These are phyloP conservation scores for Stratiomys singularior DNA, from an alignment of 2,888 invertebrate genomes.

Conservation along the genomic window DNA sequence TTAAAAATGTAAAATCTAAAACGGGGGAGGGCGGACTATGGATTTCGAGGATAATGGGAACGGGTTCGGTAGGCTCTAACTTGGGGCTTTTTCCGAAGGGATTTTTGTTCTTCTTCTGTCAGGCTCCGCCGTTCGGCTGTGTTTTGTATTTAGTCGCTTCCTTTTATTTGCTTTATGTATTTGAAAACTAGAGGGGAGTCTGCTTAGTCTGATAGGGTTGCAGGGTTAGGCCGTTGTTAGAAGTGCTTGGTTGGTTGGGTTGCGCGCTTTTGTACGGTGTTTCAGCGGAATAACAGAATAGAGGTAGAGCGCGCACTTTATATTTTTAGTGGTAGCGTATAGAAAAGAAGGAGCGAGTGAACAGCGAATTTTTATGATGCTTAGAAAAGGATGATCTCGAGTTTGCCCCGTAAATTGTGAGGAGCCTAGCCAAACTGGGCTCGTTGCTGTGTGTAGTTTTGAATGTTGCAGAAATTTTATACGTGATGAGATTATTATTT, in stretches of 20 bases:
- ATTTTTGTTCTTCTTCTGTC: conserved; percentile 42
- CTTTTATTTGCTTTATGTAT: conserved; percentile 47
- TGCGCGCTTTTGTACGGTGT: conserved; percentile 25
- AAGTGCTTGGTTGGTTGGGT: conserved; percentile 38
- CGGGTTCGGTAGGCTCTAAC: conserved; percentile 21
- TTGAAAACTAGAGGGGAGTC: conserved; percentile 47
- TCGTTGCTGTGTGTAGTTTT: conserved; percentile 41
- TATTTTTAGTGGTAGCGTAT: conserved; percentile 44
- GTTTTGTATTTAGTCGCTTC: conserved; percentile 46
- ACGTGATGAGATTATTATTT: conserved; percentile 47
- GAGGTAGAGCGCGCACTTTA: conserved; percentile 44
- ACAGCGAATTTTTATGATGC: conserved; percentile 45
- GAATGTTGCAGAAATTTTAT: conserved; percentile 47
- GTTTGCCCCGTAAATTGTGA: conserved; percentile 43
- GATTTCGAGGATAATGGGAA: background rate
- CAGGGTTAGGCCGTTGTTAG: conserved; percentile 41
- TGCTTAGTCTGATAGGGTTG: conserved; percentile 45
- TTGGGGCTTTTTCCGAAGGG: conserved; percentile 37
- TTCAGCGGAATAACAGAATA: conserved; percentile 34
- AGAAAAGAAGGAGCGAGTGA: conserved; percentile 45
- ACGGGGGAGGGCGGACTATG: conserved; percentile 27
- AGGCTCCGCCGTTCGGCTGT: conserved; percentile 37
- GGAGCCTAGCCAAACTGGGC: conserved; percentile 28
- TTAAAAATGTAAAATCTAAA: conserved; percentile 54
- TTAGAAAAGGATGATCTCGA: conserved; percentile 46